A percentile compares a stretch with the other conserved stretches of the same genome.
Conservation (phyloP, 2,797 vertebrate species). For the Mionectes olivaceus region DNA sequence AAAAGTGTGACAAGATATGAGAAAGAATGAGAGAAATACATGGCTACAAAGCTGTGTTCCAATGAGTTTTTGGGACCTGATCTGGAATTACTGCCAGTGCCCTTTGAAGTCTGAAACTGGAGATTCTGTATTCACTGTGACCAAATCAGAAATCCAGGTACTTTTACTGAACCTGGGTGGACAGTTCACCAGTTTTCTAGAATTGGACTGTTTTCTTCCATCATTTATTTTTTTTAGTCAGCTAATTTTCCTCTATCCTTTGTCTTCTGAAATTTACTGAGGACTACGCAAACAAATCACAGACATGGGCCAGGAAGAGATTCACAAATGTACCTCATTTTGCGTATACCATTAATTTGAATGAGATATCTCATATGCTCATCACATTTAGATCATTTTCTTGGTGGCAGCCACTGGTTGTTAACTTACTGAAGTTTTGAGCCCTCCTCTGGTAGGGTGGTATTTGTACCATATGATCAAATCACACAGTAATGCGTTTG, state of each 20-base stretch:
- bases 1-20: background rate
- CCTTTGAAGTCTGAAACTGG: background rate
- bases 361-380: background rate
- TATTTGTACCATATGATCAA: background rate
- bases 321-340: background rate
- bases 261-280: background rate
- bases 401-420: background rate
- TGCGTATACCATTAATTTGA: background rate
- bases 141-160: background rate
- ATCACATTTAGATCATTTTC: background rate
- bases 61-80: accelerated
- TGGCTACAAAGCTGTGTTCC: background rate
- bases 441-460: background rate
- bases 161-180: background rate
- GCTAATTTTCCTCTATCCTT: background rate
- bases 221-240: background rate
- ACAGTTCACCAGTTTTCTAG: background rate
- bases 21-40: background rate
- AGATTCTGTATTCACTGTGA: background rate
- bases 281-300: background rate
- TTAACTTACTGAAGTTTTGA: background rate
- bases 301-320: accelerated
- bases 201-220: background rate
- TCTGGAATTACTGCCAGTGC: accelerated
- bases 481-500: background rate